A percentile compares a stretch with the other conserved stretches of the same genome.
phyloP scores from a whole-genome alignment of 2,113 vertebrate species.

The Bubo scandiacus region DNA sequence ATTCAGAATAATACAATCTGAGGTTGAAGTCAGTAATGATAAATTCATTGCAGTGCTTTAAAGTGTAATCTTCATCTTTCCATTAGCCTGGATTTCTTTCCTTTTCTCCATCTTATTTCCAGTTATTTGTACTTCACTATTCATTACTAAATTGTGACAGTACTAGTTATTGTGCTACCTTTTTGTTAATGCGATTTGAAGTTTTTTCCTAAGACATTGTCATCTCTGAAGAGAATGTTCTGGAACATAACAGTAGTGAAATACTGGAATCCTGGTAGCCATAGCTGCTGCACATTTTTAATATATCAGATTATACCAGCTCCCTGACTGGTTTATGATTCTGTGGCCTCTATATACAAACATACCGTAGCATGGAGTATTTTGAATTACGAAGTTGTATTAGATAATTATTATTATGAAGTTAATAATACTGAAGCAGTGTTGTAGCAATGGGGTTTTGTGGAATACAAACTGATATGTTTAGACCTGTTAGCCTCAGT shows the following conservation, averaged over 20 bases:
- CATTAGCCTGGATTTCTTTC: neutral
- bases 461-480: neutral
- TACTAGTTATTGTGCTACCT: neutral
- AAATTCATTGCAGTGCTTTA: constrained; percentile 26
- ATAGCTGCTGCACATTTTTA: neutral
- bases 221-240: neutral
- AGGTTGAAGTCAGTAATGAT: constrained; percentile 3
- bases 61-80: neutral
- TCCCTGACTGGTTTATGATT: neutral
- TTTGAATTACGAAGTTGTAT: neutral
- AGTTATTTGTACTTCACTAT: neutral
- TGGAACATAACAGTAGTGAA: neutral
- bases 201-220: neutral
- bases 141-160: neutral
- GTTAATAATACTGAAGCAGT: neutral
- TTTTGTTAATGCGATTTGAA: neutral
- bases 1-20: constrained; percentile 12
- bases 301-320: neutral
- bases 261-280: neutral
- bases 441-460: neutral
- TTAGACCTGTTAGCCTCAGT: neutral
- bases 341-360: neutral
- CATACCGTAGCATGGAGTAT: neutral
- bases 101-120: neutral
- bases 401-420: too few species aligned